Conservation (phyloP, 2,888 invertebrate species). For the Amphipyra berbera region DNA sequence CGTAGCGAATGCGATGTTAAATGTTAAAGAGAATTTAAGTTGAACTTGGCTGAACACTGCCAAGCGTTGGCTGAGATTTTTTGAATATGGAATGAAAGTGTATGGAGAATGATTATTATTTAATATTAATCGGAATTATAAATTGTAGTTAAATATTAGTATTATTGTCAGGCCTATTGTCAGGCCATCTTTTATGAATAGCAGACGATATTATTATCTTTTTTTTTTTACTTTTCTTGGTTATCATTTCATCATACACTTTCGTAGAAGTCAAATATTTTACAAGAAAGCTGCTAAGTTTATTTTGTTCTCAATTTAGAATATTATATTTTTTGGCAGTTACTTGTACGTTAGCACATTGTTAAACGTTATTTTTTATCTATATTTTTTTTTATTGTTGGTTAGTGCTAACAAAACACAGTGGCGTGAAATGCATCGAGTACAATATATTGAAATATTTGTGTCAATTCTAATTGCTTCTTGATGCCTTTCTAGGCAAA, state of each 20-base stretch:
- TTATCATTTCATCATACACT: conserved; percentile 33
- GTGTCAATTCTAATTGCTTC: background rate
- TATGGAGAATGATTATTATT: conserved; percentile 15
- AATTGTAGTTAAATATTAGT: too few relatives aligned
- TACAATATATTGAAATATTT: too few relatives aligned
- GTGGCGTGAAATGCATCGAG: conserved; percentile 3
- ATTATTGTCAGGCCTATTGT: too few relatives aligned
- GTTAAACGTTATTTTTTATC: conserved; percentile 56
- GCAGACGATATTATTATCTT: too few relatives aligned
- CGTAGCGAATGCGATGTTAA: conserved; percentile 54
- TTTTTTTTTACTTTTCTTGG: too few relatives aligned
- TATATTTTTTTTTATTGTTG: conserved; percentile 18
- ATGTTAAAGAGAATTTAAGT: conserved; percentile 34
- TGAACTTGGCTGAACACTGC: conserved; percentile 3
- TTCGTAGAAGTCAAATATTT: conserved; percentile 10
- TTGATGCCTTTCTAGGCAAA: too few relatives aligned
- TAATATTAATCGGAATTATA: background rate
- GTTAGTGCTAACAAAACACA: conserved; percentile 46
- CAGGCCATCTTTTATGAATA: too few relatives aligned
- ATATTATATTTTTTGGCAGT: conserved; percentile 53
- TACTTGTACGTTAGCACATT: conserved; percentile 65
- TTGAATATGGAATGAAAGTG: conserved; percentile 25
- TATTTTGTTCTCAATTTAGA: conserved; percentile 63
- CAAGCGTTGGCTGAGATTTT: conserved; percentile 1
- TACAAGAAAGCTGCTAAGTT: conserved; percentile 57